Evolutionary conservation across 1,140 invertebrate genomes (phyloP).

Genomic region (Drosophila lowei): DNA sequence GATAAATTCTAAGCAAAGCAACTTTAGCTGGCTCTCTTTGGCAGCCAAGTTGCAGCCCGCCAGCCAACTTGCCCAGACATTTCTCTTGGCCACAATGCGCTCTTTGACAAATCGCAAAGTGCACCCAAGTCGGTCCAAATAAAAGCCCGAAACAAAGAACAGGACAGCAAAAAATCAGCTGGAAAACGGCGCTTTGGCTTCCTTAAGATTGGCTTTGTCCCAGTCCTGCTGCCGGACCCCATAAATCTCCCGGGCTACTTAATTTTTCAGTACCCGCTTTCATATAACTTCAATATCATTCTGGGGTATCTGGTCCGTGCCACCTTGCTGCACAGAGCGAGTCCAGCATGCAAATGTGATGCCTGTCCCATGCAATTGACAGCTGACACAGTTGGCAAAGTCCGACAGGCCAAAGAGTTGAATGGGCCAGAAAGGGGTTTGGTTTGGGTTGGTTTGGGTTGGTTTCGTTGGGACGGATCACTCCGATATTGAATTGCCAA

Average conservation of each 20-base stretch:
- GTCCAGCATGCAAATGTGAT: background rate
- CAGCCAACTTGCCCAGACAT: constrained; percentile 33
- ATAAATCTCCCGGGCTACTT: constrained; percentile 68
- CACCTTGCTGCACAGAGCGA: background rate
- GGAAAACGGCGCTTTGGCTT: constrained; percentile 43
- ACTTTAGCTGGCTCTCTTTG: constrained; percentile 61
- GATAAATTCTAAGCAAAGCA: constrained; percentile 79
- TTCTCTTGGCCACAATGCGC: constrained; percentile 48
- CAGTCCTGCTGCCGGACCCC: constrained; percentile 17
- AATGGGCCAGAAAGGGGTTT: too few species aligned
- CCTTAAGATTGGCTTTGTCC: constrained; percentile 44
- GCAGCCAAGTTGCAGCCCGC: constrained; percentile 51
- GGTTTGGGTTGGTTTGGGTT: too few species aligned
- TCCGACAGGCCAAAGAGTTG: constrained; percentile 29
- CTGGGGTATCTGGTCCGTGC: constrained; percentile 1
- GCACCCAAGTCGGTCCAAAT: constrained; percentile 38
- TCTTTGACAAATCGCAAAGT: constrained; percentile 72
- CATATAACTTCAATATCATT: constrained; percentile 28
- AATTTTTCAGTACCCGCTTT: constrained; percentile 56
- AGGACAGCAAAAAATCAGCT: constrained; percentile 15
- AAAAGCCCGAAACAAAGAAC: constrained; percentile 2
- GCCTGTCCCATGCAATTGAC: constrained; percentile 32
- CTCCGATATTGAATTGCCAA: constrained; percentile 16
- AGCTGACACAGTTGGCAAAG: constrained; percentile 58
- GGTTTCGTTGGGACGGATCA: background rate